phyloP scores from a whole-genome alignment of 2,113 vertebrate genomes.

The Gorsachius goisagi region DNA sequence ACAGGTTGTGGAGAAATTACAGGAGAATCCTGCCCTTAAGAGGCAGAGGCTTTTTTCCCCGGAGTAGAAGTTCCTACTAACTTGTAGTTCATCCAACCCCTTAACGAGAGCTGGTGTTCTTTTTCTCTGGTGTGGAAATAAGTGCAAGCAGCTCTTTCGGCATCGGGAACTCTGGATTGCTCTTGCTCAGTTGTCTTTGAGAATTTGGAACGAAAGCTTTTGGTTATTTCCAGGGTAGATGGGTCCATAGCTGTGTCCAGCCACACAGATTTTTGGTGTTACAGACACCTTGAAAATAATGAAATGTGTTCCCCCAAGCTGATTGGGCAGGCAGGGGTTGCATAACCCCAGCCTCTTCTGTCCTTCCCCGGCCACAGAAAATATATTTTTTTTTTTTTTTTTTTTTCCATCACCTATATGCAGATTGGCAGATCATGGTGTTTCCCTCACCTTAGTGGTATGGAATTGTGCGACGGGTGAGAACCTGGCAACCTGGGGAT shows the following conservation, averaged over 20 bases:
- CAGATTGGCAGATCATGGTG: rapidly evolving
- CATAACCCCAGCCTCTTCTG: not conserved
- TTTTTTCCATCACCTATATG: rapidly evolving
- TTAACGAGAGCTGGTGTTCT: not conserved
- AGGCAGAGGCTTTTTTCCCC: not conserved
- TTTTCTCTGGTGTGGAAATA: not conserved
- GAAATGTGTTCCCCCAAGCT: not conserved
- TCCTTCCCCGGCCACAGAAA: not conserved
- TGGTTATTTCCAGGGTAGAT: not conserved
- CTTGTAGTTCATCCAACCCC: not conserved
- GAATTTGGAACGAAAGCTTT: not conserved
- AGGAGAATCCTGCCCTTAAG: not conserved
- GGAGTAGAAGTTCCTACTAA: not conserved
- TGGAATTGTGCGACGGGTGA: not conserved
- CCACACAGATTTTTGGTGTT: not conserved
- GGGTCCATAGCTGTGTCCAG: rapidly evolving
- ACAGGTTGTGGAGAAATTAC: not conserved
- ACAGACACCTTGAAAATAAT: not conserved
- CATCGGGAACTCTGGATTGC: not conserved
- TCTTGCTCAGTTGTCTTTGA: not conserved
- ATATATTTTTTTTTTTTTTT: not conserved
- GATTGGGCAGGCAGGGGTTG: not conserved
- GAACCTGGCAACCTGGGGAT: not conserved
- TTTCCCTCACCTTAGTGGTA: not conserved
- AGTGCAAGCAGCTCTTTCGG: not conserved